Evolutionary conservation across 2,888 invertebrate species (phyloP), one percentile per base, ranked within the genome.

Genomic region (Aplocera efformata): DNA sequence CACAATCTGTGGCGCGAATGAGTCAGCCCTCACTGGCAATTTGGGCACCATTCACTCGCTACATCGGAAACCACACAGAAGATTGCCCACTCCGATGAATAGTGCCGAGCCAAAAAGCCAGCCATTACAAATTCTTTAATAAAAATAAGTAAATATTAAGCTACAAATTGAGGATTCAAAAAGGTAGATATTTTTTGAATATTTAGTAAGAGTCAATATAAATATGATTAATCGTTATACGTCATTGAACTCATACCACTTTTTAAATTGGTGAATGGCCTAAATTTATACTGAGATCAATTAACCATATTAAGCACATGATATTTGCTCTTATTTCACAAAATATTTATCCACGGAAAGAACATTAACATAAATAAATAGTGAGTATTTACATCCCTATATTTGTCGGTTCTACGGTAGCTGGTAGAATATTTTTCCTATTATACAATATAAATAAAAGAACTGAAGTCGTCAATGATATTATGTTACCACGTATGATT

Each of bases 11-110:
- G 61, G 56, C 53, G 62, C 55, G 72, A 74, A 75, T 77, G 79
- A 79, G 67, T 77, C 77, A 72, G 75, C 72, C 68, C 74, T 77
- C 72, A 64, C 64, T 67, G 63, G 73, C 79, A 84, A 84, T 83
- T 83, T 84, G 67, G 72, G 53, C 67, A 67, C 81, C 64, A 83
- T 82, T 84, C 83, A 82, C 54, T 58, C 53, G 56, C 59, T 68
- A 63, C 70, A 73, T 72, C 77, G 80, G 78, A 81, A 81, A 72
- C 79, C 78, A 68, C 75, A 76, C 62, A 71, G 75, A 77, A 74
- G 72, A 72, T 76, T 69, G 66, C 67, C 71, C 72, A 67, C 70
- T 71, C 60, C 58, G 50, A 44, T 68, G 67, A 74, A 73, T 72
- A 63, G 67, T 63, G 64, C 54, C 53, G 48, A 48, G 61, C 63